Percentiles rank a stretch among this genome's conserved stretches.
These are phyloP conservation scores for Tyrannus savana DNA, from an alignment of 2,113 vertebrate species.

Conservation along the genomic window DNA sequence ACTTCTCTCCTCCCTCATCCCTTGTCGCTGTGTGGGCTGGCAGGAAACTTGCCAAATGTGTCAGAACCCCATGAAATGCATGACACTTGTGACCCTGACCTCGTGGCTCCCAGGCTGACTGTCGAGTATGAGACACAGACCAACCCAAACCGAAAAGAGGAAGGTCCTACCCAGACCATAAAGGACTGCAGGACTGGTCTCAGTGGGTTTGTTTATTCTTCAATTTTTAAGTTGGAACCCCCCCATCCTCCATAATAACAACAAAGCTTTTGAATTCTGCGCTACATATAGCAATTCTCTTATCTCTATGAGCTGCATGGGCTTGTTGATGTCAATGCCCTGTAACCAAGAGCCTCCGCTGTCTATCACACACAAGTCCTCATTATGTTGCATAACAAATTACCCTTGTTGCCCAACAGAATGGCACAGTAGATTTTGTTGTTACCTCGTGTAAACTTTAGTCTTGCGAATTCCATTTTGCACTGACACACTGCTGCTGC, in stretches of 20 bases:
- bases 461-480: constrained; percentile 5
- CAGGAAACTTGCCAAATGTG: background rate
- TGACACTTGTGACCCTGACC: background rate
- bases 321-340: constrained; percentile 41
- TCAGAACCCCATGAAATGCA: constrained; percentile 5
- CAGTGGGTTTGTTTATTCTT: background rate
- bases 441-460: constrained; percentile 33
- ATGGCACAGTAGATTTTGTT: constrained; percentile 59
- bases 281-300: background rate
- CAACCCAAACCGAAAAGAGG: background rate
- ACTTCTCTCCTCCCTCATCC: background rate
- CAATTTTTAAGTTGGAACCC: background rate
- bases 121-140: background rate
- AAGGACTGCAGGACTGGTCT: background rate
- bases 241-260: background rate
- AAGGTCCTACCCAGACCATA: background rate
- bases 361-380: constrained; percentile 36
- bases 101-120: background rate
- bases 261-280: background rate
- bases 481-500: constrained; percentile 14
- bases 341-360: background rate
- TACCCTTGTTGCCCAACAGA: constrained; percentile 61
- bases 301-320: background rate
- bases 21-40: background rate
- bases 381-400: constrained; percentile 65